A percentile compares a stretch with the other conserved stretches of the same genome.
Conservation (phyloP, 2,797 vertebrate species). For the Danionella dracula region DNA sequence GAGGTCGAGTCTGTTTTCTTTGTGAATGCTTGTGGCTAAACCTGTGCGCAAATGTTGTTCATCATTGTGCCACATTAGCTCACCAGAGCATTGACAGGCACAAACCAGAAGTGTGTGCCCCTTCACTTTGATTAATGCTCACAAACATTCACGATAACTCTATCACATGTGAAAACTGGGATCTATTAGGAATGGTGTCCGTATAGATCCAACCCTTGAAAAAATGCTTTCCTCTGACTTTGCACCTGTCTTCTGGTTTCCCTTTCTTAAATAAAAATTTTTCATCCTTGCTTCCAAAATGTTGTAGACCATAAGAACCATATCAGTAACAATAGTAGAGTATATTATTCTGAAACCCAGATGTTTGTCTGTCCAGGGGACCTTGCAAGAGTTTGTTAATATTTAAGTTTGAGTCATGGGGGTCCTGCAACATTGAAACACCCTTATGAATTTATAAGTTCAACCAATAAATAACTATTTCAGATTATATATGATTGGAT, state of each 20-base stretch:
- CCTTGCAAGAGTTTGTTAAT: no score
- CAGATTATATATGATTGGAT: no score
- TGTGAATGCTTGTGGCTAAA: slow-evolving; percentile 70
- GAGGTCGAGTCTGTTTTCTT: slow-evolving; percentile 74
- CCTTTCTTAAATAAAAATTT: no score
- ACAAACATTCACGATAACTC: slow-evolving; percentile 55
- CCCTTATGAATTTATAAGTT: no score
- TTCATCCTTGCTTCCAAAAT: no score
- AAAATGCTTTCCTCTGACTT: slow-evolving; percentile 3
- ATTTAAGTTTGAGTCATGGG: no score
- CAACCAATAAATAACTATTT: no score
- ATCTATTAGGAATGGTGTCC: slow-evolving; percentile 63
- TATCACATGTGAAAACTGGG: slow-evolving; percentile 67
- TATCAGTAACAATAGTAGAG: no score
- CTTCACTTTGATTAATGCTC: slow-evolving; percentile 73
- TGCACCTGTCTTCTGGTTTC: neutral
- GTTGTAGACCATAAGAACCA: no score
- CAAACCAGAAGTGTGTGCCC: slow-evolving; percentile 61
- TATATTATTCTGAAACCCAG: no score
- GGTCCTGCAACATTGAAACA: no score
- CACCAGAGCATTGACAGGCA: slow-evolving; percentile 64
- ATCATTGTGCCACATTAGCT: slow-evolving; percentile 66
- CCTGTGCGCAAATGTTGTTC: slow-evolving; percentile 69
- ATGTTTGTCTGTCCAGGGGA: no score
- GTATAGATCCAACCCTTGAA: slow-evolving; percentile 12